phyloP scores from a whole-genome alignment of 92 coral and sea anemone species.

The Zoanthus gigantus region DNA sequence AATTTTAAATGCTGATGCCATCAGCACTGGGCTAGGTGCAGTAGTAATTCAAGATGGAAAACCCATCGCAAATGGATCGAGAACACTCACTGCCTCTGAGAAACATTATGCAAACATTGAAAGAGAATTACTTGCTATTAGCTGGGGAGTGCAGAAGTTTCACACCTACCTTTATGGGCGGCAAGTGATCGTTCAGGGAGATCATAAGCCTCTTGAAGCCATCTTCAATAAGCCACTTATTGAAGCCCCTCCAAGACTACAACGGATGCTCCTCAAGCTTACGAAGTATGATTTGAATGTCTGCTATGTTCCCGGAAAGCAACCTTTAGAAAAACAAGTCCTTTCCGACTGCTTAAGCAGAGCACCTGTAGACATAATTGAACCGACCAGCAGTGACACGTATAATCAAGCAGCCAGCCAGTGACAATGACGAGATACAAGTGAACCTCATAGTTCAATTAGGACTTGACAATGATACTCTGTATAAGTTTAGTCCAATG shows the following conservation, averaged over 20 bases:
- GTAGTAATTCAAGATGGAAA: too few relatives aligned
- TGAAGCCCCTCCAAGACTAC: neutral
- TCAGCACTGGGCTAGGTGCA: too few relatives aligned
- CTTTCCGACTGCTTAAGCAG: too few relatives aligned
- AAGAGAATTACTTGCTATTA: too few relatives aligned
- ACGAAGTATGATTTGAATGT: too few relatives aligned
- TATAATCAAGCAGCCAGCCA: too few relatives aligned
- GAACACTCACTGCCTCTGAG: neutral
- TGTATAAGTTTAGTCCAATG: neutral
- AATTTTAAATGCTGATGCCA: too few relatives aligned
- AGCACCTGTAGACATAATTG: too few relatives aligned
- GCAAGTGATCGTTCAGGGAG: neutral
- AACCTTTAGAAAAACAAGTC: too few relatives aligned
- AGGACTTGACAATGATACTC: neutral
- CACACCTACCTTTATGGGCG: neutral
- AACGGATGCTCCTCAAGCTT: too few relatives aligned
- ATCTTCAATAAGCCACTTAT: neutral
- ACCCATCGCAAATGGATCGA: too few relatives aligned
- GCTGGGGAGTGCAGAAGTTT: neutral
- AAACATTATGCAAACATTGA: neutral
- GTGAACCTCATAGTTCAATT: constrained; percentile 1
- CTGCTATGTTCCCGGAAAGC: too few relatives aligned
- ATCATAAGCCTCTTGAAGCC: neutral
- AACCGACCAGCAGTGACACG: neutral
- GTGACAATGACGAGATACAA: neutral